Evolutionary conservation across 2,113 vertebrate species (phyloP).

Genomic region (Sardina pilchardus): DNA sequence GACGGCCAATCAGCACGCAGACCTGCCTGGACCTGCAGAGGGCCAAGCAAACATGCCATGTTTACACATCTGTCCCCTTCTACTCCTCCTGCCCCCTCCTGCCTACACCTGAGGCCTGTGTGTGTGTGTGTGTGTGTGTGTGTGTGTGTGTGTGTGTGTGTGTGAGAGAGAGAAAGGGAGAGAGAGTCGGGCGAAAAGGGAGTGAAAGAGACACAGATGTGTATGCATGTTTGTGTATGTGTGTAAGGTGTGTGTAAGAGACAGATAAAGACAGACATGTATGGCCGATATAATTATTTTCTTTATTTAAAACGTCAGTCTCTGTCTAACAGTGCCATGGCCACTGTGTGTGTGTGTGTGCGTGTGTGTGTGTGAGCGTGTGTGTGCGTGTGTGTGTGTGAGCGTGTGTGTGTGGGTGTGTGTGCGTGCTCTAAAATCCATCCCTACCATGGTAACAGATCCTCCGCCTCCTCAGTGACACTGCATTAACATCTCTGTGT

Average conservation of each 20-base stretch:
- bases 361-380: slow-evolving; percentile 36
- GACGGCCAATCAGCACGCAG: not conserved
- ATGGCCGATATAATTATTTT: too few relatives aligned
- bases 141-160: slow-evolving; percentile 26
- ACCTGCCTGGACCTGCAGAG: slow-evolving; percentile 37
- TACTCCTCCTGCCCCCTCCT: slow-evolving; percentile 32
- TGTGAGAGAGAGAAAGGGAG: not conserved
- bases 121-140: slow-evolving; percentile 32
- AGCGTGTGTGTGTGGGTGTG: not conserved
- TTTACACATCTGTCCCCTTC: slow-evolving; percentile 52
- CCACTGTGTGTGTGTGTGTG: slow-evolving; percentile 37
- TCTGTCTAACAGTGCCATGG: not conserved
- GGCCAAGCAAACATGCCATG: slow-evolving; percentile 50
- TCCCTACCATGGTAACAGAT: slow-evolving; percentile 50
- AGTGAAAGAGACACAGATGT: not conserved
- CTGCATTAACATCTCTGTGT: slow-evolving; percentile 36
- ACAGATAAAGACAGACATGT: not conserved
- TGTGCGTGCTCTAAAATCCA: slow-evolving; percentile 36
- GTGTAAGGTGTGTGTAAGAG: not conserved
- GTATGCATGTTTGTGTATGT: slow-evolving; percentile 23
- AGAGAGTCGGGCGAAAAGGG: not conserved
- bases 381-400: slow-evolving; percentile 10
- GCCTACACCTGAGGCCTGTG: not conserved
- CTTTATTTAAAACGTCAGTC: too few relatives aligned
- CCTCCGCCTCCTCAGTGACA: not conserved